A percentile compares a stretch with the other conserved stretches of the same genome.
Conservation (phyloP, 2,888 invertebrate genomes). For the Brassicogethes aeneus region DNA sequence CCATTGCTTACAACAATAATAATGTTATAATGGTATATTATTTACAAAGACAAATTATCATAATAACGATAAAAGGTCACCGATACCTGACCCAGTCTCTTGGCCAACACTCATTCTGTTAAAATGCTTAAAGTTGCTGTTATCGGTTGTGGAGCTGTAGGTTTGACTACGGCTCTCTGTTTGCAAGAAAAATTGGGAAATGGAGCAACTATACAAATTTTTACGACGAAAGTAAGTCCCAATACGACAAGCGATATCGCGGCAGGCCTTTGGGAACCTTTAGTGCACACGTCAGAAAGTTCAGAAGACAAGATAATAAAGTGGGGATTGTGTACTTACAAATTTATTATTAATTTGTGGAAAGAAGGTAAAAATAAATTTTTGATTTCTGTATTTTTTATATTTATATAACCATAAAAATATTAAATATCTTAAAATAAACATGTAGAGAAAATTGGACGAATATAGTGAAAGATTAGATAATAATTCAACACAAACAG, state of each 20-base stretch:
- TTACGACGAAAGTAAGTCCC: conserved; percentile 59
- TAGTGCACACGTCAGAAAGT: conserved; percentile 45
- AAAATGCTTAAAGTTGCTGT: conserved; percentile 37
- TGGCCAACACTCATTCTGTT: too few species aligned
- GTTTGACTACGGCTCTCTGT: conserved; percentile 58
- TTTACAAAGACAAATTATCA: too few species aligned
- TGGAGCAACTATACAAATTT: conserved; percentile 48
- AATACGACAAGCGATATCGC: conserved; percentile 70
- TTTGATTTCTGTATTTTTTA: too few species aligned
- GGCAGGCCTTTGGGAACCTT: conserved; percentile 67
- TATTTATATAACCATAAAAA: conserved; percentile 1
- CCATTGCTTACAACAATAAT: too few species aligned
- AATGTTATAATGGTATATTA: too few species aligned
- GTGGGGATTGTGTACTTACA: conserved; percentile 56
- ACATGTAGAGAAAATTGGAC: too few species aligned
- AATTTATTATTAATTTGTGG: conserved; percentile 52
- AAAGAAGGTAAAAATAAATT: conserved; percentile 39
- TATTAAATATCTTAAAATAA: too few species aligned
- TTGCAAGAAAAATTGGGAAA: conserved; percentile 51
- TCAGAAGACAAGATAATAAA: conserved; percentile 46
- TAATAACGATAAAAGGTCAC: too few species aligned
- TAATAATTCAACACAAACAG: too few species aligned
- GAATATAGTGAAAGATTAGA: too few species aligned
- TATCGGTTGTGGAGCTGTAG: conserved; percentile 70
- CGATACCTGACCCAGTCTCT: too few species aligned